phyloP scores from a whole-genome alignment of 2,113 vertebrate species.

The Rhea pennata region DNA sequence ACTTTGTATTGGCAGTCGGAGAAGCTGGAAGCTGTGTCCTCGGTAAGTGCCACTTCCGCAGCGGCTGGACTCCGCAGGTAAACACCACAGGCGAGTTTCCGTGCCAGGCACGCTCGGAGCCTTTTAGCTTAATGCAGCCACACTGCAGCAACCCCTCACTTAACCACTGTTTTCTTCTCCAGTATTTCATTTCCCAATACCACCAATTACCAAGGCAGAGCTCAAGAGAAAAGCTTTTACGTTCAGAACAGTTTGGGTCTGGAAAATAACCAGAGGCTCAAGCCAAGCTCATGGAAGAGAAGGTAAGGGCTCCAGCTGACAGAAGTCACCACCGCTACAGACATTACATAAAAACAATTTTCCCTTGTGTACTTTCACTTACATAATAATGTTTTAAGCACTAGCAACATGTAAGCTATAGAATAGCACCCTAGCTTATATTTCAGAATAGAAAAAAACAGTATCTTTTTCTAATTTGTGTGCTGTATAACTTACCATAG shows the following conservation, averaged over 20 bases:
- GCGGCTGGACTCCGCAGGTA: not conserved
- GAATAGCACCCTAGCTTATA: not conserved
- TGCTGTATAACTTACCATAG: not conserved
- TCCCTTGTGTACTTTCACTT: not conserved
- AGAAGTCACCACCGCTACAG: not conserved
- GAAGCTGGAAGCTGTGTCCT: not conserved
- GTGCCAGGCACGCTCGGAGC: rapidly evolving
- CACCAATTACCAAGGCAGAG: not conserved
- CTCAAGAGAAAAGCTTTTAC: not conserved
- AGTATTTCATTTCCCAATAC: not conserved
- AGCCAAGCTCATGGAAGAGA: not conserved
- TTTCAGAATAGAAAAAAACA: not conserved
- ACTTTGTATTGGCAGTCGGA: not conserved
- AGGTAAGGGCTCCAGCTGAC: not conserved
- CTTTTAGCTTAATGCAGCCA: not conserved
- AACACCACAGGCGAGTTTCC: not conserved
- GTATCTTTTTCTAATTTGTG: not conserved
- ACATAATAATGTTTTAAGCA: not conserved
- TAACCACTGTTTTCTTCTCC: not conserved
- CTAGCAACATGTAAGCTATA: not conserved
- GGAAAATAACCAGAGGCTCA: not conserved
- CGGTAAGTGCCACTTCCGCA: not conserved
- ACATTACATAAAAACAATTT: not conserved
- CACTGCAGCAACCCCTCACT: not conserved
- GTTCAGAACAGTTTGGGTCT: not conserved